These are phyloP conservation scores for Platorchestia sp. DNA, from an alignment of 1,140 invertebrate genomes.

Conservation along the genomic window DNA sequence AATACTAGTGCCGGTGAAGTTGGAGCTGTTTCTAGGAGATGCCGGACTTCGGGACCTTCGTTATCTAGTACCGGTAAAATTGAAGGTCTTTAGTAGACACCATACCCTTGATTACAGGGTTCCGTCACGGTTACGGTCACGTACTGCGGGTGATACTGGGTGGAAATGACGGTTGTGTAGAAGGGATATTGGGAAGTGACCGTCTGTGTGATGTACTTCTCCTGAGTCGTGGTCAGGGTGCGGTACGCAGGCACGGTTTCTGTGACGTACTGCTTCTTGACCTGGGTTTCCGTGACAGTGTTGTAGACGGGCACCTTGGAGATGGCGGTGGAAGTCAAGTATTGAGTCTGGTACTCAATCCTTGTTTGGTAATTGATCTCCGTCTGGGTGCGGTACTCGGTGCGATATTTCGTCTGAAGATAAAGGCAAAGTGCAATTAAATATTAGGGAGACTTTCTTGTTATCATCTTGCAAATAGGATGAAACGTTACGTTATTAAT, in stretches of 20 bases:
- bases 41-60: no score
- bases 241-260: neutral
- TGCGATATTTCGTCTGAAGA: constrained; percentile 9
- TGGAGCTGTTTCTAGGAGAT: neutral
- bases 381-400: constrained; percentile 22
- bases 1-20: neutral
- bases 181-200: constrained; percentile 31
- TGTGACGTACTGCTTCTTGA: constrained; percentile 22
- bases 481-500: no score
- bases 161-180: constrained; percentile 20
- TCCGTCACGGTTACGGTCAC: constrained; percentile 28
- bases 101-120: constrained; percentile 2
- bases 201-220: neutral
- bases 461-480: no score
- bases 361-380: constrained; percentile 20
- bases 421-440: neutral
- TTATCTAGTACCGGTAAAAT: neutral
- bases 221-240: neutral
- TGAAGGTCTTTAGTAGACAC: neutral
- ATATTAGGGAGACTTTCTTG: neutral
- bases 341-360: constrained; percentile 24
- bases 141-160: constrained; percentile 18
- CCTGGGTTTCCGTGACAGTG: constrained; percentile 11
- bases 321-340: neutral
- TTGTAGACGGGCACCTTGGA: neutral